Percentiles rank a stretch among this genome's conserved stretches.
phyloP scores from a whole-genome alignment of 37 sponge, comb jelly and placozoan species.

The Diacarnus erythraeanus region DNA sequence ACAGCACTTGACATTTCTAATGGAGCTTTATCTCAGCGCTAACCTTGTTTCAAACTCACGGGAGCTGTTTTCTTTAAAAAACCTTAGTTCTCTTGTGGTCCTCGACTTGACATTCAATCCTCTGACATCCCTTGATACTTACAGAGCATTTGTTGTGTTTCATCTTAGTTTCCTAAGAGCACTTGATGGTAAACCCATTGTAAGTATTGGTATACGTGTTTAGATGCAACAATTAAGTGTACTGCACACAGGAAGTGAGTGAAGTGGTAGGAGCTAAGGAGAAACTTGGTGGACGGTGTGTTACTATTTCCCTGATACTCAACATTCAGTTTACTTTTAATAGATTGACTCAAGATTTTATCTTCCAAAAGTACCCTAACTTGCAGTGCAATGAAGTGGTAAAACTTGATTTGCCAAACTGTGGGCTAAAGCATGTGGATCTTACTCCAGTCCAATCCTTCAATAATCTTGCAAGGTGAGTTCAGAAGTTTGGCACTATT shows the following conservation, averaged over 20 bases:
- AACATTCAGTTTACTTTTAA: background rate
- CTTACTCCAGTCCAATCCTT: slow-evolving; percentile 64
- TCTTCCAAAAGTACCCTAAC: slow-evolving; percentile 68
- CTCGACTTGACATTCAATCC: slow-evolving; percentile 79
- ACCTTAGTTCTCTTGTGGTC: slow-evolving; percentile 54
- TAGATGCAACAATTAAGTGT: background rate
- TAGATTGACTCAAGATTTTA: slow-evolving; percentile 83
- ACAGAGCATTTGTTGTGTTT: slow-evolving; percentile 69
- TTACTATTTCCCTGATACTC: background rate
- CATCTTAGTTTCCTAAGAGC: slow-evolving; percentile 76
- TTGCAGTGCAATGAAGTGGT: slow-evolving; percentile 33
- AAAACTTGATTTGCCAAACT: slow-evolving; percentile 66
- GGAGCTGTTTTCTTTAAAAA: slow-evolving; percentile 59
- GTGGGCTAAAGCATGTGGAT: slow-evolving; percentile 68
- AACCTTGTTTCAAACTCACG: slow-evolving; percentile 55
- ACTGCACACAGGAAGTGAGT: slow-evolving; percentile 39
- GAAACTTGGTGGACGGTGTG: slow-evolving; percentile 75
- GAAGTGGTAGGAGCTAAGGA: slow-evolving; percentile 72
- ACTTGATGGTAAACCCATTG: slow-evolving; percentile 77
- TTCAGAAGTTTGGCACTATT: background rate
- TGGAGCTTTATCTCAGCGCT: slow-evolving; percentile 70
- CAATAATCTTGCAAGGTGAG: slow-evolving; percentile 71
- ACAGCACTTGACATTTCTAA: slow-evolving; percentile 40
- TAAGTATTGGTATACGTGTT: slow-evolving; percentile 10
- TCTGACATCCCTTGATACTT: slow-evolving; percentile 20